Evolutionary conservation across 2,113 vertebrate genomes (phyloP).

Genomic region (Barbus barbus): DNA sequence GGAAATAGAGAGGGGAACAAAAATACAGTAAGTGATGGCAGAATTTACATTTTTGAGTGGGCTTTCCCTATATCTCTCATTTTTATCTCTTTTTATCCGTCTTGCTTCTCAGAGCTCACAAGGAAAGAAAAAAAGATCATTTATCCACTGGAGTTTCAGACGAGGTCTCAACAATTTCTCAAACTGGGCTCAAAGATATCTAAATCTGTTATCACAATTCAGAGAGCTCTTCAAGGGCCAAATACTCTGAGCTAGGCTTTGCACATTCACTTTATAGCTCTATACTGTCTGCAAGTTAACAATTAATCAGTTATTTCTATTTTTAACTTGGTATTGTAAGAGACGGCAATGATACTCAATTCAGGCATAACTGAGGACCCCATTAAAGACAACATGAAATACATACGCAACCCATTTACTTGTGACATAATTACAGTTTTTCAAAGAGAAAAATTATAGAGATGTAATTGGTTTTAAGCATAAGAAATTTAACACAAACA

Average conservation of each 20-base stretch:
- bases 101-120: background rate
- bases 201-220: too few species aligned
- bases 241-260: background rate
- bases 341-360: background rate
- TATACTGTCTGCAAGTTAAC: constrained; percentile 7
- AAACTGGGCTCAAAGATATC: too few species aligned
- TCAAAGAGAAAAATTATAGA: background rate
- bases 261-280: background rate
- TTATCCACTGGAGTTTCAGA: background rate
- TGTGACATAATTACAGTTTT: background rate
- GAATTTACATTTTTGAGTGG: too few species aligned
- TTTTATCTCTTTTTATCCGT: too few species aligned
- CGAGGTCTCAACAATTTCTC: too few species aligned
- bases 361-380: background rate
- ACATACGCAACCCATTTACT: background rate
- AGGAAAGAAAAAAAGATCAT: background rate
- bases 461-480: background rate
- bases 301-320: background rate
- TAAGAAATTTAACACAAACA: background rate
- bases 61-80: background rate
- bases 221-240: background rate
- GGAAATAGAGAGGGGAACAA: background rate
- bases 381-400: background rate
- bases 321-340: background rate
- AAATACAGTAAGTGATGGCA: too few species aligned